Conservation (phyloP, 2,113 vertebrate genomes). For the Seriola dumerili region DNA sequence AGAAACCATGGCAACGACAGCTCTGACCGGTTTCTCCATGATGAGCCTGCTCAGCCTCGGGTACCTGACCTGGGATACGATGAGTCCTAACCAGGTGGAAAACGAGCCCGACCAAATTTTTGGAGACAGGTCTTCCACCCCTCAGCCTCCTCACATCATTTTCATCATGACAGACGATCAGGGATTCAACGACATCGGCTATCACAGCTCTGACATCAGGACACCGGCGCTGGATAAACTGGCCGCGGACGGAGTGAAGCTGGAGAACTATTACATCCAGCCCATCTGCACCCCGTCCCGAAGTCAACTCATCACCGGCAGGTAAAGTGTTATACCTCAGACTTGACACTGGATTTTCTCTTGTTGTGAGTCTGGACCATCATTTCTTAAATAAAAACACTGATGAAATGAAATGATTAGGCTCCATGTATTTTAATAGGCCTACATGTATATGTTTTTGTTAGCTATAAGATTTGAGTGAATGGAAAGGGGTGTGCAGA, state of each 20-base stretch:
- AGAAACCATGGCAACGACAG: conserved; percentile 87
- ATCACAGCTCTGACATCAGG: conserved; percentile 94
- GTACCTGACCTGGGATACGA: conserved; percentile 95
- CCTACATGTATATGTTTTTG: not conserved
- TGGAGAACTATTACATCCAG: conserved; percentile 99
- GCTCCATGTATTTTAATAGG: too few species aligned
- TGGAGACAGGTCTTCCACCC: conserved; percentile 62
- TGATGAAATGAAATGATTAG: not conserved
- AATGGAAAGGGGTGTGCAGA: not conserved
- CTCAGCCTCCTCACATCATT: conserved; percentile 91
- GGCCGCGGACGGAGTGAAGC: conserved; percentile 93
- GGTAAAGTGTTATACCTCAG: conserved; percentile 81
- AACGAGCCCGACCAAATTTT: conserved; percentile 75
- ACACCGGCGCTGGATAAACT: conserved; percentile 94
- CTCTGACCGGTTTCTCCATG: conserved; percentile 92
- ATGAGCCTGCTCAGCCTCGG: conserved; percentile 95
- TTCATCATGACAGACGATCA: conserved; percentile 98
- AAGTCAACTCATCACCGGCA: conserved; percentile 97
- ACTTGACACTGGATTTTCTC: not conserved
- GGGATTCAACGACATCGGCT: conserved; percentile 96
- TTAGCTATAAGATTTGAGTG: not conserved
- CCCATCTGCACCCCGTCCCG: conserved; percentile 98
- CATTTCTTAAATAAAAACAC: not conserved
- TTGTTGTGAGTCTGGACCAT: not conserved
- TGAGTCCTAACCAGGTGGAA: conserved; percentile 90